Base-by-base conservation (phyloP, 2,113 vertebrate species). In the Blennius ocellaris region DNA sequence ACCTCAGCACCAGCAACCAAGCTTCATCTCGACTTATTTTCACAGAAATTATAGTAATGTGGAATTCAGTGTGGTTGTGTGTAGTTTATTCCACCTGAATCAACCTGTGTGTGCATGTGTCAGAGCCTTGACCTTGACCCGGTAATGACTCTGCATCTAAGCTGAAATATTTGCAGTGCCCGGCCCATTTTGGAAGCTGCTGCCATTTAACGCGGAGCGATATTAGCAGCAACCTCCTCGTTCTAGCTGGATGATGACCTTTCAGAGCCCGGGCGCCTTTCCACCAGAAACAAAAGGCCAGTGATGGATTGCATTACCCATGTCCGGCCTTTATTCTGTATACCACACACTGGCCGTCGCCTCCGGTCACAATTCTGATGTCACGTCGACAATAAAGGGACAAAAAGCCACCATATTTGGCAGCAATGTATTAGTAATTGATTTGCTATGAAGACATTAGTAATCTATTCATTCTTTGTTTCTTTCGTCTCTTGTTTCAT, bases 181-280 rank as follows among this genome's bases (percentile, higher is more conserved):
- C 12, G 21, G 61, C 73, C 36, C n/a, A 3, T 61, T 80, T 62
- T 40, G 52, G 56, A 70, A 48, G 50, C 47, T 39, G 55, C 64
- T 71, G 67, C 73, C 70, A 78, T 80, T 62, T 76, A 81, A 76
- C 78, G 69, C 7, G 1, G 69, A 69, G 43, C 8, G 6, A 65
- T 70, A 80, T 69, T 56, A 78, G 56, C 59, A n/a, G 15, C 66
- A 43, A 39, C 50, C 61, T 59, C 64, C 64, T 69, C 53, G 57
- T 58, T 73, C 54, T 59, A 61, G 80, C 40, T 57, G 48, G 55
- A 73, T 69, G 72, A 79, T 81, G 44, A 88, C 83, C 83, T 88
- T 84, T 86, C 54, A 79, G 40, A 73, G 37, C 21, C 53, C 38
- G 43, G 48, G 49, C 11, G 0, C 69, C 66, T 69, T 70, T 49